Conservation (phyloP, 2,888 invertebrate species). For the Sicus ferrugineus region DNA sequence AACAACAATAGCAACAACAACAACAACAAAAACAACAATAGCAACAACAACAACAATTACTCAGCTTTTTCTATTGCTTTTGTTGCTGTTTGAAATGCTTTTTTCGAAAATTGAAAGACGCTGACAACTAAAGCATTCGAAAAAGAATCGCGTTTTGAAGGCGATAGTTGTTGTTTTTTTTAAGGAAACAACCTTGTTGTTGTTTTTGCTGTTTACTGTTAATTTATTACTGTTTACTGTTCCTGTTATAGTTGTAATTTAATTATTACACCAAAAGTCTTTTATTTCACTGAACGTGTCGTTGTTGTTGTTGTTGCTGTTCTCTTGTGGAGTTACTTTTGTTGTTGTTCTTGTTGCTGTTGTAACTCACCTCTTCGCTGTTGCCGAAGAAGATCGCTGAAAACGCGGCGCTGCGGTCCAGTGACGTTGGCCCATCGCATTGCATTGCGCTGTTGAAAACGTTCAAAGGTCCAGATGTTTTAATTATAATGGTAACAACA, state of each 20-base stretch:
- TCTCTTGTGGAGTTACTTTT: no score
- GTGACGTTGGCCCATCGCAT: background rate
- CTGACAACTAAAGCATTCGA: background rate
- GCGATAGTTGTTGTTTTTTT: background rate
- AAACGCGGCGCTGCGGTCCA: constrained; percentile 14
- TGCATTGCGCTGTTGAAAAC: background rate
- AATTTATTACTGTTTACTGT: background rate
- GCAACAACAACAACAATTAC: background rate
- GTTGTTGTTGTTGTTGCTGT: constrained; percentile 1
- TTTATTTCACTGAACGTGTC: background rate
- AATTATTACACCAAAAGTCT: background rate
- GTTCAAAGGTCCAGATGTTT: background rate
- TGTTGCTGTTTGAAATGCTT: background rate
- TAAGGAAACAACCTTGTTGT: background rate
- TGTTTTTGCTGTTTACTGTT: background rate
- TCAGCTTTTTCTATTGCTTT: constrained; percentile 1
- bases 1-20: constrained; percentile 10
- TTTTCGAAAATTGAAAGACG: background rate
- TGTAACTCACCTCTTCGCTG: background rate
- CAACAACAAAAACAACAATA: no score
- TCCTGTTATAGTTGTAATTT: background rate
- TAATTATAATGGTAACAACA: background rate
- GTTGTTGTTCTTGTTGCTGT: background rate
- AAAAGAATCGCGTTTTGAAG: background rate
- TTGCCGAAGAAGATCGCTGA: background rate